phyloP scores from a whole-genome alignment of 92 coral and sea anemone genomes.

The Porites cylindrica region DNA sequence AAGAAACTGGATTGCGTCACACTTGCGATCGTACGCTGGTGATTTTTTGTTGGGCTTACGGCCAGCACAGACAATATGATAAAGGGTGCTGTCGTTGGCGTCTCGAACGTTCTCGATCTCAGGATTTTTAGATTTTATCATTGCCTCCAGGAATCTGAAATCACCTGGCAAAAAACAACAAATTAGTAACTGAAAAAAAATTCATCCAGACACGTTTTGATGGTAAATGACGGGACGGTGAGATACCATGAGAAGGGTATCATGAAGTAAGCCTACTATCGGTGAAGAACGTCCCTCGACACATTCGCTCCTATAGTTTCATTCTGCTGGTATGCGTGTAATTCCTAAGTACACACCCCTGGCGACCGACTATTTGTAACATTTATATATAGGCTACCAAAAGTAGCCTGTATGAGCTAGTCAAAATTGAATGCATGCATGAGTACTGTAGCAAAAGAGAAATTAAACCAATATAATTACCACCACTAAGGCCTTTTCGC shows the following conservation, averaged over 20 bases:
- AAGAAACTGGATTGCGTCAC: conserved; percentile 61
- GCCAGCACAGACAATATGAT: conserved; percentile 62
- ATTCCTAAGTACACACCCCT: no score
- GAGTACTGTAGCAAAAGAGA: no score
- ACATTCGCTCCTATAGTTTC: no score
- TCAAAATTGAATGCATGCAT: no score
- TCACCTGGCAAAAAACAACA: conserved; percentile 38
- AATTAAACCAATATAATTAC: background rate
- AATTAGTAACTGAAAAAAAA: background rate
- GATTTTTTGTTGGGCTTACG: conserved; percentile 7
- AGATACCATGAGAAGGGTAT: background rate
- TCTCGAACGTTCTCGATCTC: conserved; percentile 61
- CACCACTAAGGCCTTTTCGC: conserved; percentile 51
- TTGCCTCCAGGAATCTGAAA: conserved; percentile 42
- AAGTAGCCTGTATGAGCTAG: no score
- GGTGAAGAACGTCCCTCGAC: no score
- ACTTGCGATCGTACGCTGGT: conserved; percentile 21
- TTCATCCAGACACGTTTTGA: background rate
- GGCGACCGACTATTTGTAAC: no score
- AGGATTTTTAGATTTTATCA: conserved; percentile 47
- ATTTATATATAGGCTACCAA: no score
- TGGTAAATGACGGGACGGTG: background rate
- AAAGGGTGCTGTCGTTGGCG: conserved; percentile 55
- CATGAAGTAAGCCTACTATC: background rate
- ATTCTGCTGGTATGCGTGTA: no score